phyloP scores from a whole-genome alignment of 1,140 invertebrate species.

The Palaemon carinicauda region DNA sequence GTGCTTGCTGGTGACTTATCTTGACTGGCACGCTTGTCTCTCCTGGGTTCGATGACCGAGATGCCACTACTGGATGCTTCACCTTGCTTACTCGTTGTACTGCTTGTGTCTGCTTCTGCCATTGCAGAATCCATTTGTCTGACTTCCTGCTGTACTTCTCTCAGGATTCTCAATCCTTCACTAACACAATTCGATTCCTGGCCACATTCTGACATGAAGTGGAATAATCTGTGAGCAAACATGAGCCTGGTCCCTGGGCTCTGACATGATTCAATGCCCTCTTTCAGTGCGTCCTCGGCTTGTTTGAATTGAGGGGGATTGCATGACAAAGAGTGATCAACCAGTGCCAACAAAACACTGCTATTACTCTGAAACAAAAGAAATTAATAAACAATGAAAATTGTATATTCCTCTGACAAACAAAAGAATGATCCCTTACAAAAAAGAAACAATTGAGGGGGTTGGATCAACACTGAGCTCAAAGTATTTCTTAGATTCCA shows the following conservation, averaged over 20 bases:
- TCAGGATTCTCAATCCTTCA: constrained; percentile 29
- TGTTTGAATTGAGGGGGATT: constrained; percentile 36
- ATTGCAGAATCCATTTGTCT: constrained; percentile 33
- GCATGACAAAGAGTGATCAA: constrained; percentile 46
- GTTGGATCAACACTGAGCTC: too few species aligned
- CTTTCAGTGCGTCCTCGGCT: constrained; percentile 44
- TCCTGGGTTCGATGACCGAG: constrained; percentile 30
- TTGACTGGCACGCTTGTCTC: constrained; percentile 35
- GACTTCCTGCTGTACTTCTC: constrained; percentile 37
- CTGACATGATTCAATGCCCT: constrained; percentile 28
- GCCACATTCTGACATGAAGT: constrained; percentile 74
- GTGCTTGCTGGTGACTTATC: constrained; percentile 38
- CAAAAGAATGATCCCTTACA: too few species aligned
- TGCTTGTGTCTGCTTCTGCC: constrained; percentile 7
- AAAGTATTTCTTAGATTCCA: not conserved
- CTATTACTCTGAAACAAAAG: constrained; percentile 52
- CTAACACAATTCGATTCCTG: constrained; percentile 67
- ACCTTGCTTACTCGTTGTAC: constrained; percentile 28
- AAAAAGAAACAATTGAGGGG: too few species aligned
- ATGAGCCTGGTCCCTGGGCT: constrained; percentile 44
- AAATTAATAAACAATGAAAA: not conserved
- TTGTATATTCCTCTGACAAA: too few species aligned
- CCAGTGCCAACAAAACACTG: constrained; percentile 60
- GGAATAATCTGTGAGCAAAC: constrained; percentile 57
- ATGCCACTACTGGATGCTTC: constrained; percentile 28